Base-by-base conservation (phyloP, 1,140 invertebrate species). In the Bactericera cockerelli region DNA sequence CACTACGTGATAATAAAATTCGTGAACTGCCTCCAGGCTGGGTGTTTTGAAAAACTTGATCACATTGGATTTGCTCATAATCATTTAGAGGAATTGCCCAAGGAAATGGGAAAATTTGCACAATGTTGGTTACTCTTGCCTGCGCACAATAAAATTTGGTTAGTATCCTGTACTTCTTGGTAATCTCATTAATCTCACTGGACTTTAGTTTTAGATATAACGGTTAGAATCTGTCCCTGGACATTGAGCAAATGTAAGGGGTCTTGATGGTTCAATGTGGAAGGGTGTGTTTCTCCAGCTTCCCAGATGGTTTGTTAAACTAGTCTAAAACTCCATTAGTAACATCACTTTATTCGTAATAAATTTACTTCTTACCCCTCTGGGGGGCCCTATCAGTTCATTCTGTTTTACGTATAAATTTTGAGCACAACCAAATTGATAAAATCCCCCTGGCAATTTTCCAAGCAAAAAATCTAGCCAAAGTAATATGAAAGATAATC, bases 381-480 rank as follows among this genome's bases (percentile, higher is more conserved):
- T 25, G 97, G 97, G 49, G 97, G 97, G 8, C 95, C 96, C 26
- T 87, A 92, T 38, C 96, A 99, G 72, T 99, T 99, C 70, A 90
- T 86, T 93, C 93, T 72, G 89, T 90, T 55, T 82, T 91, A 69
- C 84, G 85, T 39, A 86, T 99, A n/a, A 99, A 98, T 74, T 80
- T 99, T 74, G 96, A 99, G 71, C 96, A 99, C 74, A 99, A 99
- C 75, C 87, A 93, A 70, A 98, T 99, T 67, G 94, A 94, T 70
- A 95, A 95, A 77, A 95, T 96, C 68, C 87, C 87, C 96, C 95
- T 74, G 92, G 90, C 22, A 95, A 96, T 68, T 96, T 96, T 72
- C 93, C 93, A 14, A 81, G 88, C 96, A 22, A 90, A 87, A 69
- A 84, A 92, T 70, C 75, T 99, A 26, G 93, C 93, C 11, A 98